phyloP scores from a whole-genome alignment of 2,888 invertebrate genomes.

The Liodrosophila aerea region DNA sequence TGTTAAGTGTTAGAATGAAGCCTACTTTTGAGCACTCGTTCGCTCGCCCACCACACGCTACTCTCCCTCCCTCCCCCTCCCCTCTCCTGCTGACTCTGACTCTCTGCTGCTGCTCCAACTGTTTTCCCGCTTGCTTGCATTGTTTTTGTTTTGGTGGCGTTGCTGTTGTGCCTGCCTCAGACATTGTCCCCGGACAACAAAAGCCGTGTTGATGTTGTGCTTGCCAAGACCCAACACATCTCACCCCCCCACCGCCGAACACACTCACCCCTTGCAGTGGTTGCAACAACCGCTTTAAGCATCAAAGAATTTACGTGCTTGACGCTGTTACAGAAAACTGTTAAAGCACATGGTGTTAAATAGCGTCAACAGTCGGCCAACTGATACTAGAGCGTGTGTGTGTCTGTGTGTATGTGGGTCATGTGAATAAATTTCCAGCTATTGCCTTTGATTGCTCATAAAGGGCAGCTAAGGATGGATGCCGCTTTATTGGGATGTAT shows the following conservation, averaged over 20 bases:
- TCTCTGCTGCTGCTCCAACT: slow-evolving; percentile 19
- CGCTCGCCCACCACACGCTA: no score
- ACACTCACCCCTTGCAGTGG: slow-evolving; percentile 3
- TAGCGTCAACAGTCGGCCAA: slow-evolving; percentile 10
- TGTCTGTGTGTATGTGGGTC: no score
- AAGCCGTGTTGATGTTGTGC: slow-evolving; percentile 53
- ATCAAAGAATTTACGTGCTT: slow-evolving; percentile 11
- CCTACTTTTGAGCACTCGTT: slow-evolving; percentile 61
- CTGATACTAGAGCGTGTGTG: no score
- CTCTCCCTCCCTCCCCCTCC: slow-evolving; percentile 9
- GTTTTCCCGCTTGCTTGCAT: slow-evolving; percentile 40
- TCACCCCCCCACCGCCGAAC: background rate
- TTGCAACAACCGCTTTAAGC: slow-evolving; percentile 36
- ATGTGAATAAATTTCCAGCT: slow-evolving; percentile 4
- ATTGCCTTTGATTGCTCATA: slow-evolving; percentile 4
- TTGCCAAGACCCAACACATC: slow-evolving; percentile 38
- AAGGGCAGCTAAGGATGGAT: background rate
- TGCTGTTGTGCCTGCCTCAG: slow-evolving; percentile 45
- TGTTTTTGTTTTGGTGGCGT: slow-evolving; percentile 46
- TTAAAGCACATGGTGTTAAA: slow-evolving; percentile 31
- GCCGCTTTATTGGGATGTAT: no score
- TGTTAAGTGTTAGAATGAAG: slow-evolving; percentile 76
- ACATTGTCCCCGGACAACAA: slow-evolving; percentile 70
- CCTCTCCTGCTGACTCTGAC: no score
- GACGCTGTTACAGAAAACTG: slow-evolving; percentile 32